These are phyloP conservation scores for Hybognathus amarus DNA, from an alignment of 2,797 vertebrate species.

Conservation along the genomic window DNA sequence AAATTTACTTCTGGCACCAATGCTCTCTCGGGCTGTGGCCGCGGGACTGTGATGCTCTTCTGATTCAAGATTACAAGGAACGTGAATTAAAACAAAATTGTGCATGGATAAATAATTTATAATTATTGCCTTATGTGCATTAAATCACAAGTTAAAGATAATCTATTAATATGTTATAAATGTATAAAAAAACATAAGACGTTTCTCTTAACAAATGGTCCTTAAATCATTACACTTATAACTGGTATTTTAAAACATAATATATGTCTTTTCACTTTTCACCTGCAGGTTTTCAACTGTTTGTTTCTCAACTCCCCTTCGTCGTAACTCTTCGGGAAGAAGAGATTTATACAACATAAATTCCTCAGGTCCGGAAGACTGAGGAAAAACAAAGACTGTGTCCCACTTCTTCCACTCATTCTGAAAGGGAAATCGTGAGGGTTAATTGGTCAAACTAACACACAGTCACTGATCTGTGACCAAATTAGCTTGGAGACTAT, in stretches of 20 bases:
- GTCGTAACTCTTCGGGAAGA: constrained; percentile 62
- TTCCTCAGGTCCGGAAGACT: constrained; percentile 79
- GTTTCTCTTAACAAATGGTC: too few relatives aligned
- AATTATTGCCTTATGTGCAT: background rate
- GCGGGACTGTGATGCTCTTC: too few relatives aligned
- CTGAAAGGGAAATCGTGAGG: constrained; percentile 50
- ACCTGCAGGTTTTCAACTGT: constrained; percentile 89
- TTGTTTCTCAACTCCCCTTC: constrained; percentile 74
- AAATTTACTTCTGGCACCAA: too few relatives aligned
- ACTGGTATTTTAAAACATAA: background rate
- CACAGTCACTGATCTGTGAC: background rate
- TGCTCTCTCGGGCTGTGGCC: too few relatives aligned
- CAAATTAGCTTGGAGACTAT: background rate
- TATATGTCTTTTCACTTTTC: constrained; percentile 28
- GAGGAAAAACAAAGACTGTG: constrained; percentile 81
- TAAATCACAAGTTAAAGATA: background rate
- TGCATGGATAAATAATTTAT: too few relatives aligned
- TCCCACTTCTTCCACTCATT: constrained; percentile 72
- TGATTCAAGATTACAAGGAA: too few relatives aligned
- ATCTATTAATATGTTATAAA: background rate
- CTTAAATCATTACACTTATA: background rate
- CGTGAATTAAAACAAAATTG: too few relatives aligned
- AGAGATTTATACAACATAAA: constrained; percentile 77
- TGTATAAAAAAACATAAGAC: background rate
- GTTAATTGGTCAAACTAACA: background rate